Evolutionary conservation across 2,113 vertebrate genomes (phyloP).

Genomic region (Hemiprocne comata): DNA sequence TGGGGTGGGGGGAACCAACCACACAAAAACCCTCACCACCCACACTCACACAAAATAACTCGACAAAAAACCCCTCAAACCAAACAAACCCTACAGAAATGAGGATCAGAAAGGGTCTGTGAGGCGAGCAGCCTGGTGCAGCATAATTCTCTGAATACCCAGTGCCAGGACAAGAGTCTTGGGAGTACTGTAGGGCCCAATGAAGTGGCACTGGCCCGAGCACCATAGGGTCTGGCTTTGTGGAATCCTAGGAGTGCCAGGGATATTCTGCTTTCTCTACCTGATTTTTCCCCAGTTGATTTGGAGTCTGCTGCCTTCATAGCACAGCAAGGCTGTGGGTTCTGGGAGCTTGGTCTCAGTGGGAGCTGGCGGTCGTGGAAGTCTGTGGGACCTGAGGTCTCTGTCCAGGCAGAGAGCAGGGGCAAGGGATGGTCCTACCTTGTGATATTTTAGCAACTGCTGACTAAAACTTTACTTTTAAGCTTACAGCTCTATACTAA

Average conservation of each 20-base stretch:
- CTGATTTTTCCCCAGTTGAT: background rate
- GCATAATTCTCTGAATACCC: background rate
- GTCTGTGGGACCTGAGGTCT: background rate
- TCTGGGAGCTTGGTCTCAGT: background rate
- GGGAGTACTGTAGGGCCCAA: fast-evolving
- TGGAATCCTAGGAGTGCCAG: background rate
- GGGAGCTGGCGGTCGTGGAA: background rate
- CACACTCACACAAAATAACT: too few species aligned
- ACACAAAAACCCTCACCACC: too few species aligned
- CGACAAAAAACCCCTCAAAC: too few species aligned
- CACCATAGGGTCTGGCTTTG: background rate
- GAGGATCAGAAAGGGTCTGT: background rate
- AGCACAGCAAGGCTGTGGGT: too few species aligned
- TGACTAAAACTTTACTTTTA: background rate
- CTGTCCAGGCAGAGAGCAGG: background rate
- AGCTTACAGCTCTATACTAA: background rate
- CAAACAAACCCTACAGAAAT: too few species aligned
- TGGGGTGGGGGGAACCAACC: too few species aligned
- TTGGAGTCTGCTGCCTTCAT: too few species aligned
- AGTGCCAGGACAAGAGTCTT: background rate
- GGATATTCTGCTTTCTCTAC: background rate
- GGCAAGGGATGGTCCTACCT: background rate
- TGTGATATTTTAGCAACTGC: background rate
- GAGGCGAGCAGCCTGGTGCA: background rate
- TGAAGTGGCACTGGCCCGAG: background rate